phyloP scores from a whole-genome alignment of 2,113 vertebrate species.

The Misgurnus anguillicaudatus region DNA sequence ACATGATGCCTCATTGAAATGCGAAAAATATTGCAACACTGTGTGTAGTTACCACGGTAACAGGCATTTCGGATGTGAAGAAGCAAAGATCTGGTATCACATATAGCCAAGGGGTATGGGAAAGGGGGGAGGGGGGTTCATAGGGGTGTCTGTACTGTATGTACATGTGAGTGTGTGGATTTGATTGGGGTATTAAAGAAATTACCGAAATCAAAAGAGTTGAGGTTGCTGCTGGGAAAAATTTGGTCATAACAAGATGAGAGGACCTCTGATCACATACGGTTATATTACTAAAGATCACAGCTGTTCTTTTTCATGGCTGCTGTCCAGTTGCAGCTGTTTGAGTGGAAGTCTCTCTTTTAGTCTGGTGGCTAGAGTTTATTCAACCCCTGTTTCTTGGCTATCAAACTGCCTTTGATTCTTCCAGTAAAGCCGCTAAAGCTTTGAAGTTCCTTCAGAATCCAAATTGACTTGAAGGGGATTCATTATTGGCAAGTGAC shows the following conservation, averaged over 20 bases:
- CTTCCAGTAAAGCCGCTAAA: slow-evolving; percentile 11
- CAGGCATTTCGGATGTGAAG: slow-evolving; percentile 42
- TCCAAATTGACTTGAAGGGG: slow-evolving; percentile 43
- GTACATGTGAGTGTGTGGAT: background rate
- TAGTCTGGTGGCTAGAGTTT: slow-evolving; percentile 29
- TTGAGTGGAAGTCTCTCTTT: background rate
- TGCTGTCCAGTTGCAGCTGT: slow-evolving; percentile 19
- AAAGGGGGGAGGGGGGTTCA: background rate
- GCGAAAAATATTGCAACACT: slow-evolving; percentile 34
- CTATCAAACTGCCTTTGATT: slow-evolving; percentile 38
- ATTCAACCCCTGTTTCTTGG: background rate
- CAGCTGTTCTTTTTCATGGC: slow-evolving; percentile 12
- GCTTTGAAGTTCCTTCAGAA: slow-evolving; percentile 48
- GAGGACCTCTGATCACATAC: background rate
- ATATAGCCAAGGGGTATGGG: slow-evolving; percentile 24
- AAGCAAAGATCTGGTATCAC: slow-evolving; percentile 24
- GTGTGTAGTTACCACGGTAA: slow-evolving; percentile 51
- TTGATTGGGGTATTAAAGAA: background rate
- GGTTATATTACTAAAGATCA: background rate
- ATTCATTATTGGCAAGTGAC: background rate
- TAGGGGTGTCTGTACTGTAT: background rate
- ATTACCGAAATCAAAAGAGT: background rate
- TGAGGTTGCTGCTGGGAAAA: background rate
- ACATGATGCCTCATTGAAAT: slow-evolving; percentile 41
- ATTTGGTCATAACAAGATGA: background rate